Base-by-base conservation (phyloP, 2,113 vertebrate species). In the Cynoglossus semilaevis region DNA sequence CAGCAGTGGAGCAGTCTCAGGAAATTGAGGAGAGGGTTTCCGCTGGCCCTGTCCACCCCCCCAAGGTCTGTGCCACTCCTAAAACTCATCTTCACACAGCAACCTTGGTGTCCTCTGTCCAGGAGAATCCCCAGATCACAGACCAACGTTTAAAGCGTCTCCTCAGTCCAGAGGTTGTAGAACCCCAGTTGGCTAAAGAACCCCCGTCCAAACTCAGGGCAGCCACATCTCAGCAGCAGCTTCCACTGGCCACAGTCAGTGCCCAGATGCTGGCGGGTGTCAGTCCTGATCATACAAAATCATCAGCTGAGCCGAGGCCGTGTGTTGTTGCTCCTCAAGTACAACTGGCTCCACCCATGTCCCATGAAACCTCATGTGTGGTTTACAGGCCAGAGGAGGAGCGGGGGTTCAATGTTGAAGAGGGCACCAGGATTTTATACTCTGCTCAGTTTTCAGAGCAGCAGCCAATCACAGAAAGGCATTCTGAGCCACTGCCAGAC, bases 111-210 rank as follows among this genome's bases (percentile, higher is more conserved):
- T 85, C 88, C 22, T 70, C 86, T 9, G 81, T 91, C 50, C 87
- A 88, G 63, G 90, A 93, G 64, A 88, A 58, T 5, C 79, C 64
- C 15, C 80, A 85, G 17, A 85, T 92, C 29, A 80, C 51, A 0
- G 91, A 92, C 50, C 89, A 91, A 56, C 90, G 89, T 53, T 83
- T 74, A 4, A 83, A 89, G n/a, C 57, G 65, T 0, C 87, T 92
- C 7, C 64, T 86, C 61, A 91, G 89, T 37, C 89, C 87, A 3
- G 87, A 88, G 52, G 15, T 87, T 0, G 17, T 79, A 1, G 76
- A 88, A 9, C 74, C 86, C 0, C 15, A 86, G 36, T 22, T 70
- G 0, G 47, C 53, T 35, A 69, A 45, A 67, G 89, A 92, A 47
- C 59, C 74, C 7, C 67, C 47, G 1, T 73, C 79, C 0, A 85